Evolutionary conservation across 2,888 invertebrate species (phyloP).

Genomic region (Hemaris fuciformis): DNA sequence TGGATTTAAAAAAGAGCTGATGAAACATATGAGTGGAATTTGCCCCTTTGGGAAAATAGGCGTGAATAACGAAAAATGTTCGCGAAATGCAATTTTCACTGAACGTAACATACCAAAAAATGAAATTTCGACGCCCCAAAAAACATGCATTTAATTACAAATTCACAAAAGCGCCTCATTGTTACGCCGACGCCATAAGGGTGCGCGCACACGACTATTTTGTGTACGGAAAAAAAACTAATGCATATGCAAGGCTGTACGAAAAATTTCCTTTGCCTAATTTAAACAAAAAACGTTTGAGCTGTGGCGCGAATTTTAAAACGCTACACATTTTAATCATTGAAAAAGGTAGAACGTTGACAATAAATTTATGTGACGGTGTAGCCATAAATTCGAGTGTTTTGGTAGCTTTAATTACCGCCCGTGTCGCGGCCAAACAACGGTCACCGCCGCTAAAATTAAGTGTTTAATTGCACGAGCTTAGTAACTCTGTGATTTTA

Average conservation of each 20-base stretch:
- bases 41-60: too few relatives aligned
- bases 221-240: neutral
- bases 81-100: too few relatives aligned
- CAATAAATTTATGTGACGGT: slow-evolving; percentile 49
- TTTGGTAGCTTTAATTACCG: slow-evolving; percentile 56
- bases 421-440: slow-evolving; percentile 31
- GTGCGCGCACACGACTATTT: neutral
- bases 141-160: slow-evolving; percentile 8
- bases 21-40: too few relatives aligned
- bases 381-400: slow-evolving; percentile 57
- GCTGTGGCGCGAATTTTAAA: slow-evolving; percentile 17
- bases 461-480: slow-evolving; percentile 1
- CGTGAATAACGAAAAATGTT: too few relatives aligned
- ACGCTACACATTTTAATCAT: slow-evolving; percentile 30
- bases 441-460: neutral
- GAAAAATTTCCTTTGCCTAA: neutral
- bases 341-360: slow-evolving; percentile 39
- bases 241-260: neutral
- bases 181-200: slow-evolving; percentile 3
- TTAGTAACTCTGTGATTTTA: neutral
- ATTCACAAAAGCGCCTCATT: slow-evolving; percentile 9
- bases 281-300: neutral
- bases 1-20: too few relatives aligned
- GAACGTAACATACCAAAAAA: neutral
- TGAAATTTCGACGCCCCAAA: neutral